These are phyloP conservation scores for Apogon talboti DNA, from an alignment of 2,797 vertebrate genomes.

Conservation along the genomic window DNA sequence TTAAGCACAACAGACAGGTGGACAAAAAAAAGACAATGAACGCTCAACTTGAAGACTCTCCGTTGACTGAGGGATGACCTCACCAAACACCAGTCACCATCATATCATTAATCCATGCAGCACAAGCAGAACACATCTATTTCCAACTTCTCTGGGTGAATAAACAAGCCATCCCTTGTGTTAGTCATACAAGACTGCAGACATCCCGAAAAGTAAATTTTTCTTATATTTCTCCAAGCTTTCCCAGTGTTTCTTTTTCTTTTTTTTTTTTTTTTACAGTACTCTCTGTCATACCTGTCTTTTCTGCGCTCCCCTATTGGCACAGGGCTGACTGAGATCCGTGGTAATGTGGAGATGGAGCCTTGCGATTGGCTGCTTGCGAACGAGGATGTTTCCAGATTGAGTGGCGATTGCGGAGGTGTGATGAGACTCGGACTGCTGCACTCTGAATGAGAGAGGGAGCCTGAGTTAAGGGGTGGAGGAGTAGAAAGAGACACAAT, in stretches of 20 bases:
- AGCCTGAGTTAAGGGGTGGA: constrained; percentile 81
- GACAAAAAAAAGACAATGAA: too few species aligned
- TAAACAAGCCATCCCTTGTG: too few species aligned
- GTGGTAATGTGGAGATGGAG: constrained; percentile 91
- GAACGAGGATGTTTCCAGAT: constrained; percentile 92
- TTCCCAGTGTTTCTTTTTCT: not conserved
- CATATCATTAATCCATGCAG: too few species aligned
- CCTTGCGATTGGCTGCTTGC: constrained; percentile 93
- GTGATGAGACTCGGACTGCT: constrained; percentile 95
- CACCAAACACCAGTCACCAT: too few species aligned
- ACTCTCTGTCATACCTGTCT: constrained; percentile 86
- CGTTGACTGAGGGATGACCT: too few species aligned
- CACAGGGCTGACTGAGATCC: constrained; percentile 92
- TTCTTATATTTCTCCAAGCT: not conserved
- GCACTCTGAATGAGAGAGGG: constrained; percentile 93
- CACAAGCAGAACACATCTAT: too few species aligned
- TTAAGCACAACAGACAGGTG: too few species aligned
- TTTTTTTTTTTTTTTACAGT: not conserved
- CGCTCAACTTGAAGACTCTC: too few species aligned
- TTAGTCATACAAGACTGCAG: too few species aligned
- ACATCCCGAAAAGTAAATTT: too few species aligned
- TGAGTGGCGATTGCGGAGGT: constrained; percentile 93
- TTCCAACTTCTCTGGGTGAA: too few species aligned
- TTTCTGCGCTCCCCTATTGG: constrained; percentile 92
- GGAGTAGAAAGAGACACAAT: constrained; percentile 21